Evolutionary conservation across 1,140 invertebrate species (phyloP), one percentile per base, ranked within the genome.

Genomic region (Antheraea mylitta): DNA sequence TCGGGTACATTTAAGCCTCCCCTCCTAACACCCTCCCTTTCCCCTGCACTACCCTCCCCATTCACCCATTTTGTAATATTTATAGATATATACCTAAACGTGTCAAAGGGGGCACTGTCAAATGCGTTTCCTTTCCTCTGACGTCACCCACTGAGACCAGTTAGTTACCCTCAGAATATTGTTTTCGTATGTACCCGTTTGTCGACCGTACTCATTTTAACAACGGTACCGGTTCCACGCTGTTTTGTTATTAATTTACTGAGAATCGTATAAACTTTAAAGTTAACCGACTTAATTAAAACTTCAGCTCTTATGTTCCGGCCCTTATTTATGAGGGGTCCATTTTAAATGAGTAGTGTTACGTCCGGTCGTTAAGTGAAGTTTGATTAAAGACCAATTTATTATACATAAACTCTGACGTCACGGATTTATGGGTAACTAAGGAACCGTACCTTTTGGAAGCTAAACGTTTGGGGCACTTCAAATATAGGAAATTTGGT

Each of bases 161-260:
- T 30, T 2, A 30, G 22, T 30, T 2, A 30, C 22, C 22, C 22
- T 4, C 22, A 2, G 22, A 30, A 30, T 30, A 16, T 13, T 16
- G 38, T 42, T 42, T 42, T 42, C 38, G 8, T 42, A 42, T 53
- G 6, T 53, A 53, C 45, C 16, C 45, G 45, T 53, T 53, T 13
- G 13, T 16, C 11, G 60, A 61, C 60, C 60, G 18, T 61, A 61
- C 60, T 61, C 19, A 61, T n/a, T 61, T 36, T 30, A 61, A 61
- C 45, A 53, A 16, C 45, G 45, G 16, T 53, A 13, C 7, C 6
- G 7, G 45, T n/a, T 53, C 10, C 18, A 65, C 67, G 64, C 58
- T 64, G 68, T 68, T 70, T 67, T 68, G 18, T 69, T 73, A 69
- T 67, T 69, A 67, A 73, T 69, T 64, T 64, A 64, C 68, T 22